Percentiles rank a stretch among this genome's conserved stretches.
Conservation (phyloP, 2,888 invertebrate species). For the Tetropium fuscum region DNA sequence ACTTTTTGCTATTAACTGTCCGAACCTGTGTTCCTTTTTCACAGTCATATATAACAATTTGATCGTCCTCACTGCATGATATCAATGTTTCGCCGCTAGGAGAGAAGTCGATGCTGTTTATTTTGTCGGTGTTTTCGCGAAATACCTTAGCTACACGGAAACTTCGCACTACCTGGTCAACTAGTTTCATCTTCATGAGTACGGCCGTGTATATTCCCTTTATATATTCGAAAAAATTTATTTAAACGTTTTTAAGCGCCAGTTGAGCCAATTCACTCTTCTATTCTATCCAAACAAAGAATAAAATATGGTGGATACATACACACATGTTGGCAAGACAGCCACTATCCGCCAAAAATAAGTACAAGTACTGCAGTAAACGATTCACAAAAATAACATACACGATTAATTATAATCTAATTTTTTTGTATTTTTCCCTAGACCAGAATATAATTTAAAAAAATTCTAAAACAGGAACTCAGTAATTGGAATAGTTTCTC, state of each 20-base stretch:
- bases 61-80: slow-evolving; percentile 99
- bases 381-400: too few relatives aligned
- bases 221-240: slow-evolving; percentile 1
- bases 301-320: slow-evolving; percentile 33
- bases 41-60: slow-evolving; percentile 99
- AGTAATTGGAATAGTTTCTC: too few relatives aligned
- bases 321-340: slow-evolving; percentile 29
- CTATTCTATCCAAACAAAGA: slow-evolving; percentile 39
- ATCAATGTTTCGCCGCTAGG: slow-evolving; percentile 96
- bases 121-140: slow-evolving; percentile 97
- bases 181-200: slow-evolving; percentile 84
- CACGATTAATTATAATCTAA: too few relatives aligned
- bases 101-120: slow-evolving; percentile 98
- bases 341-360: slow-evolving; percentile 7
- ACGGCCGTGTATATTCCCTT: slow-evolving; percentile 37
- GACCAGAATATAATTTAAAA: too few relatives aligned
- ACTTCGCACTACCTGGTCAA: slow-evolving; percentile 94
- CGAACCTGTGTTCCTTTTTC: slow-evolving; percentile 97
- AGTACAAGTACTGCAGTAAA: background rate
- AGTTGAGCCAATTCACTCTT: too few relatives aligned
- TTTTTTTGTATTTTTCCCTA: too few relatives aligned
- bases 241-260: slow-evolving; percentile 9
- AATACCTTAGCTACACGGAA: slow-evolving; percentile 98
- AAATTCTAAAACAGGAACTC: too few relatives aligned
- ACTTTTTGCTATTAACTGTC: slow-evolving; percentile 99